Percentiles rank a stretch among this genome's conserved stretches.
Conservation (phyloP, 2,113 vertebrate species). For the Pomatorhinus ruficollis region DNA sequence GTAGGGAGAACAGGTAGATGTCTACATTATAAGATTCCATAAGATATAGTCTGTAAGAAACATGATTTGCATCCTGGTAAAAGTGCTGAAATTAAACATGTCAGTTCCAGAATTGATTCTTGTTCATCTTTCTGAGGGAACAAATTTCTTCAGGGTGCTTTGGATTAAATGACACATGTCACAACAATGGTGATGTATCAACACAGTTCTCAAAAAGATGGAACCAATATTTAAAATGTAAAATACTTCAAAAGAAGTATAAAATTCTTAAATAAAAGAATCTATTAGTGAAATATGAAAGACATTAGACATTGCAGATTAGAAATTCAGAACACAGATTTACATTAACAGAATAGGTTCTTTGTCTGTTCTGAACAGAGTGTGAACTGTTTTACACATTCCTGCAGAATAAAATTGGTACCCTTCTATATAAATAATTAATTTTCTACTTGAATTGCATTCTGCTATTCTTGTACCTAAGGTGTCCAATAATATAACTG, state of each 20-base stretch:
- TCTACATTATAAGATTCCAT: not conserved
- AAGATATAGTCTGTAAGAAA: not conserved
- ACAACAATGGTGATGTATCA: not conserved
- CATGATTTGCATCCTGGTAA: not conserved
- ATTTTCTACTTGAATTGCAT: constrained; percentile 21
- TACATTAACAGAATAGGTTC: not conserved
- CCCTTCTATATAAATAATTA: constrained; percentile 30
- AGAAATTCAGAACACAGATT: constrained; percentile 13
- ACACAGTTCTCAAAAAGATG: not conserved
- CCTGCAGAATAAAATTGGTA: not conserved
- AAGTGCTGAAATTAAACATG: not conserved
- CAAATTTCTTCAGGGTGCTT: not conserved
- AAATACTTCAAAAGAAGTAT: not conserved
- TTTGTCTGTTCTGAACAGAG: not conserved
- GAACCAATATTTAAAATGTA: not conserved
- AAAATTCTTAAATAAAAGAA: not conserved
- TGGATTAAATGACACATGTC: not conserved
- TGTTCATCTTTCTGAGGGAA: not conserved
- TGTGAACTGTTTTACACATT: not conserved
- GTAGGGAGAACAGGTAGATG: not conserved
- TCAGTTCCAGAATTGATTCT: not conserved
- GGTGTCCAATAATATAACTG: constrained; percentile 46
- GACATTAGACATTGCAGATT: not conserved
- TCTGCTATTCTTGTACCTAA: constrained; percentile 39
- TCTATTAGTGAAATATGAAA: not conserved